These are phyloP conservation scores for Chondrilla cf. caribensis DNA, from an alignment of 37 sponge, comb jelly and placozoan species.

Conservation along the genomic window DNA sequence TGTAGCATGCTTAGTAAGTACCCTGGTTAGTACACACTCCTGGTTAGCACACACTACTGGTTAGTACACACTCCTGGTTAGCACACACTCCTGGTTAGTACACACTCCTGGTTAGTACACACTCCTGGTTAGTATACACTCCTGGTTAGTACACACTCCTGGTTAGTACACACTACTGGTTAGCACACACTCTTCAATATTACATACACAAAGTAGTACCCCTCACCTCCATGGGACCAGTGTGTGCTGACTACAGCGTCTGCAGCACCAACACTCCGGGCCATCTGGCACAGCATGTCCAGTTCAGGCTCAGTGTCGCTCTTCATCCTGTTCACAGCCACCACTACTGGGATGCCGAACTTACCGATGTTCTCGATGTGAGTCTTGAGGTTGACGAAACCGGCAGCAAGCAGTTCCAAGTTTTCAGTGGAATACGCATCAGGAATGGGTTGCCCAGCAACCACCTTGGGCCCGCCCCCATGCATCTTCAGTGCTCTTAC, in stretches of 20 bases:
- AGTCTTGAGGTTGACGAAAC: constrained; percentile 80
- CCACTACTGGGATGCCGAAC: constrained; percentile 94
- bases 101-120: too few species aligned
- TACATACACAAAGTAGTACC: not conserved
- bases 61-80: too few species aligned
- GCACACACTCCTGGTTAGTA: too few species aligned
- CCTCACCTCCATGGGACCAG: constrained; percentile 93
- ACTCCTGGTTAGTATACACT: too few species aligned
- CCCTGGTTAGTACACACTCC: too few species aligned
- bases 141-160: too few species aligned
- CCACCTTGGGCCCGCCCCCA: constrained; percentile 95
- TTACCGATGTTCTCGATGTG: constrained; percentile 91
- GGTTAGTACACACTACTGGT: not conserved
- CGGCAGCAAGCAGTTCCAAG: constrained; percentile 59
- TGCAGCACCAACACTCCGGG: constrained; percentile 73
- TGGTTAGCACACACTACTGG: too few species aligned
- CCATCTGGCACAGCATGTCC: constrained; percentile 69
- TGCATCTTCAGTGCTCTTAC: constrained; percentile 99
- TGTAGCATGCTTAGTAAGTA: too few species aligned
- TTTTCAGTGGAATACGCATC: constrained; percentile 75
- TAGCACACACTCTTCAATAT: not conserved
- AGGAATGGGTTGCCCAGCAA: constrained; percentile 80
- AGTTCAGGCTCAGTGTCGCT: constrained; percentile 80
- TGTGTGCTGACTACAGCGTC: constrained; percentile 88
- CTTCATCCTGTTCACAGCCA: constrained; percentile 83